phyloP scores from a whole-genome alignment of 2,113 vertebrate species.

The Cinclus cinclus region DNA sequence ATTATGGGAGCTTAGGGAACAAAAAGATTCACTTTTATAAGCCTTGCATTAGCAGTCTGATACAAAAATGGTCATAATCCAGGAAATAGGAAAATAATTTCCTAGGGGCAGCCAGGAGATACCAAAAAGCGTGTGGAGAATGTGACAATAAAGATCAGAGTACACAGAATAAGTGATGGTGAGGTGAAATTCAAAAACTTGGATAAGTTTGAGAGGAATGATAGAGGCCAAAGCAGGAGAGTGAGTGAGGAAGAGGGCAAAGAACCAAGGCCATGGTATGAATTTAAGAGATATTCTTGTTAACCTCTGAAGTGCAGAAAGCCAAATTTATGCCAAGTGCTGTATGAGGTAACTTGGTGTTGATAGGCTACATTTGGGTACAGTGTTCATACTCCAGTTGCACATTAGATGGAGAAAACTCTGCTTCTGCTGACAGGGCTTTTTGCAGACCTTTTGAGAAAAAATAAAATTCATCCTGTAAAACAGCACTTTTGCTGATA shows the following conservation, averaged over 20 bases:
- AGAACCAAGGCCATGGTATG: background rate
- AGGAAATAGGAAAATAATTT: background rate
- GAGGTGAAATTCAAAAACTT: background rate
- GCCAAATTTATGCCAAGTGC: background rate
- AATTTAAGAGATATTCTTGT: background rate
- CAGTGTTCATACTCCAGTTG: background rate
- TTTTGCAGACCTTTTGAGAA: background rate
- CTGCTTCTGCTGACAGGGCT: background rate
- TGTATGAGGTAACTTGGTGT: background rate
- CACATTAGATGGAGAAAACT: background rate
- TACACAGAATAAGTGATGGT: background rate
- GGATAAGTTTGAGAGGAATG: background rate
- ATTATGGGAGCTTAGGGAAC: background rate
- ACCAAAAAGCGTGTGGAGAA: background rate
- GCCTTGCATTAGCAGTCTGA: background rate
- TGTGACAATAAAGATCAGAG: background rate
- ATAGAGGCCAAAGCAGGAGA: background rate
- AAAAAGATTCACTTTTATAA: background rate
- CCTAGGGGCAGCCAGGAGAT: background rate
- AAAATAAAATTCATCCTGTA: background rate
- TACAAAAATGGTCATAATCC: background rate
- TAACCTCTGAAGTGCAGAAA: background rate
- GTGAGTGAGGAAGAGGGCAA: background rate
- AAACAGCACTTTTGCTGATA: slow-evolving; percentile 39
- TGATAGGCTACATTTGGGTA: background rate